phyloP scores from a whole-genome alignment of 2,888 invertebrate genomes.

The Dimorphilus gyrociliatus region DNA sequence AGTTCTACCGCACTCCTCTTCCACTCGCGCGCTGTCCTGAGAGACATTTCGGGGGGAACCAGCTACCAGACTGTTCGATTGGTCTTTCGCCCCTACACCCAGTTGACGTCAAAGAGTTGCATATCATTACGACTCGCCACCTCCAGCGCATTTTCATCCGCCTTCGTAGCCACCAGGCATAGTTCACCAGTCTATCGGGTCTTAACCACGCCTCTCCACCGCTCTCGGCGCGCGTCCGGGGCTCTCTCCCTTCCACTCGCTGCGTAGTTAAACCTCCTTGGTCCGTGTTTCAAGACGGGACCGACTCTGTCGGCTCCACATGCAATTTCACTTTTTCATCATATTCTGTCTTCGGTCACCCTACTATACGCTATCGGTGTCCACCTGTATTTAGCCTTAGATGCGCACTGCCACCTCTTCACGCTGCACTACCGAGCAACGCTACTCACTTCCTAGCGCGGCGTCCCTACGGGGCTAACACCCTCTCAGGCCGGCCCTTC shows the following conservation, averaged over 20 bases:
- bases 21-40: too few relatives aligned
- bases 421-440: slow-evolving; percentile 45
- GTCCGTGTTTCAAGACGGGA: slow-evolving; percentile 63
- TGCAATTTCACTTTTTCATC: slow-evolving; percentile 49
- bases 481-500: slow-evolving; percentile 32
- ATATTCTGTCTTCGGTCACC: slow-evolving; percentile 51
- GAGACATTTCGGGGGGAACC: too few relatives aligned
- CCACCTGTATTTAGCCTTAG: slow-evolving; percentile 47
- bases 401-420: slow-evolving; percentile 46
- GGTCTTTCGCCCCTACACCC: too few relatives aligned
- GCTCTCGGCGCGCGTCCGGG: too few relatives aligned
- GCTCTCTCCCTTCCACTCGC: too few relatives aligned
- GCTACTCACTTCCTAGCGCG: slow-evolving; percentile 8
- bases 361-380: slow-evolving; percentile 52
- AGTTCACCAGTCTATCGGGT: slow-evolving; percentile 60
- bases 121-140: too few relatives aligned
- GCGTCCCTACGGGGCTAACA: slow-evolving; percentile 34
- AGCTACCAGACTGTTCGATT: too few relatives aligned
- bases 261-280: slow-evolving; percentile 55
- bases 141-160: slow-evolving; percentile 53
- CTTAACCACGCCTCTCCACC: too few relatives aligned
- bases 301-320: slow-evolving; percentile 42
- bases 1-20: too few relatives aligned
- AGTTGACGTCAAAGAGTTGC: too few relatives aligned
- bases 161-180: slow-evolving; percentile 54